Evolutionary conservation across 2,888 invertebrate genomes (phyloP).

Genomic region (Harpagoxenus sublaevis): DNA sequence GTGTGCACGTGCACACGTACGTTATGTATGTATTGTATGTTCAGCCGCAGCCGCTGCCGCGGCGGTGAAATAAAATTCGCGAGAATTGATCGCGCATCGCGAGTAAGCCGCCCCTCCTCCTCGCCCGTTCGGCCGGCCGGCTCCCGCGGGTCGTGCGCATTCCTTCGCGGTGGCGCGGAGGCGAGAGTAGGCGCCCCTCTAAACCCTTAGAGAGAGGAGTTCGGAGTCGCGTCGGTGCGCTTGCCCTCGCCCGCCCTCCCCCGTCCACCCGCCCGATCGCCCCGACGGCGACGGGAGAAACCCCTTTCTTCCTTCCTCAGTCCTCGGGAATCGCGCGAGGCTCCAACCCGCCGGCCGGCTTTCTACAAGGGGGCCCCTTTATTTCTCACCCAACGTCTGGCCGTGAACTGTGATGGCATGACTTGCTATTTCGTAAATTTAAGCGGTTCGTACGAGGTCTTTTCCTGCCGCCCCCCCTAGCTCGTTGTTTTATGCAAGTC

Average conservation of each 20-base stretch:
- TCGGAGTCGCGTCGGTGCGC: constrained; percentile 68
- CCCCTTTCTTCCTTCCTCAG: constrained; percentile 39
- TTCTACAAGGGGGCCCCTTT: constrained; percentile 3
- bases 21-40: too few relatives aligned
- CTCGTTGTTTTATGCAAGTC: not conserved
- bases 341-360: constrained; percentile 44
- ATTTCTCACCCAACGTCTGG: constrained; percentile 47
- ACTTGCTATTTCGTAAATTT: constrained; percentile 82
- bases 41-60: constrained; percentile 22
- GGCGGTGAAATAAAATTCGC: constrained; percentile 78
- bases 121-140: constrained; percentile 43
- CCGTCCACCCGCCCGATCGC: not conserved
- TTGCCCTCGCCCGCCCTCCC: constrained; percentile 54
- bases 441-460: constrained; percentile 75
- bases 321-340: constrained; percentile 50
- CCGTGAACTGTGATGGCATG: constrained; percentile 68
- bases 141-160: constrained; percentile 76
- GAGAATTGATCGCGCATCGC: constrained; percentile 81
- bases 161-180: constrained; percentile 66
- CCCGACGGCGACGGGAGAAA: constrained; percentile 21
- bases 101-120: constrained; percentile 51
- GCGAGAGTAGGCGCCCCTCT: constrained; percentile 66
- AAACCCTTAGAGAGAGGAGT: constrained; percentile 68
- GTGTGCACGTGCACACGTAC: too few relatives aligned
- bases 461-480: not conserved